Conservation (phyloP, 2,113 vertebrate species). For the Petaurus breviceps region DNA sequence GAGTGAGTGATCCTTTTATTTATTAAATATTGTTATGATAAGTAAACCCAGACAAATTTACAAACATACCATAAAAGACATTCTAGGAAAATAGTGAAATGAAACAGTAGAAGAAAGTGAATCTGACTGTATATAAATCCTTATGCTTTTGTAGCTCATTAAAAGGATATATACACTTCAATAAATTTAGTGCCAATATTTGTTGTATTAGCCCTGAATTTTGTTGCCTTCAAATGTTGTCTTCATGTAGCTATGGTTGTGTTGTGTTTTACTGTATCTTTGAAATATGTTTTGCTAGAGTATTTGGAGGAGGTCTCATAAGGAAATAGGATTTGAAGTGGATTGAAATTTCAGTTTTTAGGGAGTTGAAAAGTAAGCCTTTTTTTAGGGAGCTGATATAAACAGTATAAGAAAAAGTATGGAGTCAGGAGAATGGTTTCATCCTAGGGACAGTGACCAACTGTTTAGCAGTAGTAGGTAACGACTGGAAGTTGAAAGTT, state of each 20-base stretch:
- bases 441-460: too few species aligned
- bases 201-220: not conserved
- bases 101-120: not conserved
- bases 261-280: not conserved
- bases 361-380: not conserved
- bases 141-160: not conserved
- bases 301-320: not conserved
- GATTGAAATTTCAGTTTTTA: not conserved
- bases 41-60: not conserved
- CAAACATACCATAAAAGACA: not conserved
- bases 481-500: too few species aligned
- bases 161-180: not conserved
- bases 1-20: not conserved
- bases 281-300: not conserved
- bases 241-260: not conserved
- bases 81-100: not conserved
- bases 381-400: not conserved
- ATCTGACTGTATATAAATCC: not conserved
- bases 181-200: not conserved
- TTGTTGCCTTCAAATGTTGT: not conserved
- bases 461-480: not conserved
- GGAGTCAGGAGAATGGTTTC: not conserved
- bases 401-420: not conserved
- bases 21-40: not conserved
- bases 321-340: not conserved